Conservation (phyloP, 2,888 invertebrate species). For the Cremastinae sp. region DNA sequence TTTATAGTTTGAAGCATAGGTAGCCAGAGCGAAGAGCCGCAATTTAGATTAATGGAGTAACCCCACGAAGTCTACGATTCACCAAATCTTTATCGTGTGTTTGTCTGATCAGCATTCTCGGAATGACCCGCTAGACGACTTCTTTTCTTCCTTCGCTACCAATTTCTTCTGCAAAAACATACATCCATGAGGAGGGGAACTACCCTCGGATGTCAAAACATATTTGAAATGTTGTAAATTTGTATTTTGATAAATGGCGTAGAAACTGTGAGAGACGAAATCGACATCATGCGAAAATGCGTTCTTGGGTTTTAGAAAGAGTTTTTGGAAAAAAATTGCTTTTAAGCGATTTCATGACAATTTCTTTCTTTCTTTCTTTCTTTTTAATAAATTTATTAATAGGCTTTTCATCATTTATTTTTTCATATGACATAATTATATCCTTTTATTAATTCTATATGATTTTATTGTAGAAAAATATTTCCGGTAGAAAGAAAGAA, state of each 20-base stretch:
- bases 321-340: no score
- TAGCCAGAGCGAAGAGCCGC: slow-evolving; percentile 18
- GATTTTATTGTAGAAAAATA: no score
- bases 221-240: slow-evolving; percentile 60
- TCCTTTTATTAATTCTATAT: no score
- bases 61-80: slow-evolving; percentile 28
- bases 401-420: no score
- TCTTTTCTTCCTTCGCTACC: slow-evolving; percentile 25
- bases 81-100: slow-evolving; percentile 51
- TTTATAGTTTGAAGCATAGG: neutral
- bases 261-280: slow-evolving; percentile 24
- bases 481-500: no score
- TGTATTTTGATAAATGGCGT: slow-evolving; percentile 58
- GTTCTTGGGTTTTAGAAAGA: no score
- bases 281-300: no score
- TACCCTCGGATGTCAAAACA: no score
- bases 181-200: neutral
- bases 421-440: no score
- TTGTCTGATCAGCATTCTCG: slow-evolving; percentile 59
- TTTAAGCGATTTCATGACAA: no score
- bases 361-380: no score
- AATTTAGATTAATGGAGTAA: slow-evolving; percentile 55
- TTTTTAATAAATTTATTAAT: no score
- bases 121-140: slow-evolving; percentile 60
- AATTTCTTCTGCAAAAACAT: neutral